Conservation (phyloP, 1,140 invertebrate genomes). For the Luehdorfia chinensis region DNA sequence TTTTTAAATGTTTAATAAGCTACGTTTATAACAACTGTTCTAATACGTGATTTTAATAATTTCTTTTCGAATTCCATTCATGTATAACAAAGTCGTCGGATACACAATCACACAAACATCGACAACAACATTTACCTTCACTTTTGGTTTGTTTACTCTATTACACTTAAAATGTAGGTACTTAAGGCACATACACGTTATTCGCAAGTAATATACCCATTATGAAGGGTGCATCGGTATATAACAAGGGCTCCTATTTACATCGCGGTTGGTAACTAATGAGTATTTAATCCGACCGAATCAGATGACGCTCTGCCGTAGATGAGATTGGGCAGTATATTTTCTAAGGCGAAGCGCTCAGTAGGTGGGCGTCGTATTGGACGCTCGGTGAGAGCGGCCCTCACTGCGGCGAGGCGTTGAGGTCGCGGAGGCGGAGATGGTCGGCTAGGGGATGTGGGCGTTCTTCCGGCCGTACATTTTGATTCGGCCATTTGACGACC, state of each 20-base stretch:
- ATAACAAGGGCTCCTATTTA: conserved; percentile 42
- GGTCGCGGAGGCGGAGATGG: conserved; percentile 51
- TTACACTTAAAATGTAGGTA: conserved; percentile 28
- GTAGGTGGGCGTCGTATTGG: conserved; percentile 31
- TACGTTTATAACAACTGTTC: conserved; percentile 22
- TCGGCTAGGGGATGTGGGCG: conserved; percentile 49
- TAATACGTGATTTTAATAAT: conserved; percentile 24
- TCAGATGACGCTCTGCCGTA: conserved; percentile 45
- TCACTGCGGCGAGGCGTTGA: conserved; percentile 60
- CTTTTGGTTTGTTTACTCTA: conserved; percentile 26
- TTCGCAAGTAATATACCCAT: conserved; percentile 17
- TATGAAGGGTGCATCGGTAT: conserved; percentile 28
- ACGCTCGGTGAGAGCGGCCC: not conserved
- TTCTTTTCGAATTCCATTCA: conserved; percentile 15
- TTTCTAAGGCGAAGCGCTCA: conserved; percentile 48
- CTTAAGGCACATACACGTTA: conserved; percentile 22
- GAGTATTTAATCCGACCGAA: conserved; percentile 30
- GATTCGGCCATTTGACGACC: conserved; percentile 57
- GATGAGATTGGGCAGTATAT: conserved; percentile 40
- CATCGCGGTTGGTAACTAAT: conserved; percentile 29
- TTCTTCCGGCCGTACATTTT: conserved; percentile 25
- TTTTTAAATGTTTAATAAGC: conserved; percentile 21
- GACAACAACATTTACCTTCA: conserved; percentile 13
- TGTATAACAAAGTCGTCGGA: conserved; percentile 20
- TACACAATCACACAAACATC: conserved; percentile 15